Conservation (phyloP, 1,140 invertebrate species). For the Parapsyche elsis region DNA sequence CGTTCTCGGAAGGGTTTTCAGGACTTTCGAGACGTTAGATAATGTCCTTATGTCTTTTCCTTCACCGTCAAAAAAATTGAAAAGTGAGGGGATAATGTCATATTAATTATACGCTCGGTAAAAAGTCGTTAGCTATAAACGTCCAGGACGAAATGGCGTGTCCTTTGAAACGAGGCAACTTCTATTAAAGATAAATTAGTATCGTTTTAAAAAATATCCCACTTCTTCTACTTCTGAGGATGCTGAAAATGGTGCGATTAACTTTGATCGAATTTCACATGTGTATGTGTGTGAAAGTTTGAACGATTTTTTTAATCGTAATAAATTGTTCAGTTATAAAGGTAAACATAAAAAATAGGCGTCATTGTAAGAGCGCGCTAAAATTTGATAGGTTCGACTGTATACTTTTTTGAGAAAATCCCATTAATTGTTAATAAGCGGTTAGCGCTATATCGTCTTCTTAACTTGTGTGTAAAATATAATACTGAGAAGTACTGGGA, state of each 20-base stretch:
- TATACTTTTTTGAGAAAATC: constrained; percentile 28
- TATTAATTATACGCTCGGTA: constrained; percentile 46
- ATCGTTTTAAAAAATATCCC: neutral
- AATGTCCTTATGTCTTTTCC: constrained; percentile 51
- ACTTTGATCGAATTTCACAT: too few relatives aligned
- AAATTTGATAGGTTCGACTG: constrained; percentile 8
- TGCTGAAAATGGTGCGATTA: too few relatives aligned
- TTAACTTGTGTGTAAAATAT: constrained; percentile 12
- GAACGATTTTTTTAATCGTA: too few relatives aligned
- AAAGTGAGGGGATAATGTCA: constrained; percentile 50
- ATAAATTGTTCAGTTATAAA: too few relatives aligned
- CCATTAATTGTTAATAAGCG: constrained; percentile 54
- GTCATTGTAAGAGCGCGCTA: neutral
- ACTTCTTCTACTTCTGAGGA: too few relatives aligned
- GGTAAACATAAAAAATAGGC: neutral
- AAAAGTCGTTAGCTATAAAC: constrained; percentile 34
- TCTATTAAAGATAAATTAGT: constrained; percentile 36
- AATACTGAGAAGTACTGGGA: constrained; percentile 27
- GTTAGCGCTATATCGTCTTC: constrained; percentile 35
- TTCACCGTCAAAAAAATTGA: constrained; percentile 6
- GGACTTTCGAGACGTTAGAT: constrained; percentile 38
- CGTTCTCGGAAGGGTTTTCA: constrained; percentile 21
- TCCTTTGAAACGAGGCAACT: neutral
- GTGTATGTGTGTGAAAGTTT: too few relatives aligned
- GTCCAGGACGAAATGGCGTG: constrained; percentile 5